Conservation (phyloP, 2,888 invertebrate species). For the Prosapia bicincta region DNA sequence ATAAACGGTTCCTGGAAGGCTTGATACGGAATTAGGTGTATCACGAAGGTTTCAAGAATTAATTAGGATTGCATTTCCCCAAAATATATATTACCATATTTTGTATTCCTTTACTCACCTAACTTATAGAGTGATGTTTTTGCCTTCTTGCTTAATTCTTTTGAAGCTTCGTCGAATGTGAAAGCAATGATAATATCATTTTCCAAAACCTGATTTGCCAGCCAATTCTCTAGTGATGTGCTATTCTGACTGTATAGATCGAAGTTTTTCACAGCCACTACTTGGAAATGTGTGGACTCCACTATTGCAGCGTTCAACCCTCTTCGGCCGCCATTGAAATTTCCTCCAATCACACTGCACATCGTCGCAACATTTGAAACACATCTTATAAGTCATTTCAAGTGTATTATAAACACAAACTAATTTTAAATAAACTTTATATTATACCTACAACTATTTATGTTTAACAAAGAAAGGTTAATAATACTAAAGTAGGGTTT, state of each 20-base stretch:
- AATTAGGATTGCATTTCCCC: too few species aligned
- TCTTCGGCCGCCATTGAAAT: conserved; percentile 51
- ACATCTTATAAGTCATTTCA: too few species aligned
- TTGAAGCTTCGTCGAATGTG: conserved; percentile 54
- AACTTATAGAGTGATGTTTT: conserved; percentile 50
- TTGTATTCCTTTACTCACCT: conserved; percentile 45
- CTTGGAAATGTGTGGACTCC: conserved; percentile 47
- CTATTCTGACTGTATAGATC: conserved; percentile 51
- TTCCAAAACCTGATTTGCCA: conserved; percentile 40
- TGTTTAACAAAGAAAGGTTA: too few species aligned
- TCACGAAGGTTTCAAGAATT: too few species aligned
- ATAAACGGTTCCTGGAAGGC: too few species aligned
- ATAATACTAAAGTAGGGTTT: conserved; percentile 39
- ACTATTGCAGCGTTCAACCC: conserved; percentile 53
- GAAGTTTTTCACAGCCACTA: conserved; percentile 49
- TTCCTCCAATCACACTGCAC: conserved; percentile 43
- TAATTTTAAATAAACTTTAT: too few species aligned
- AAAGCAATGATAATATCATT: conserved; percentile 53
- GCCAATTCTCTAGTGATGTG: conserved; percentile 42
- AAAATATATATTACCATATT: too few species aligned
- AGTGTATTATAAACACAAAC: too few species aligned
- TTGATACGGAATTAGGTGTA: too few species aligned
- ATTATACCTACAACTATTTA: too few species aligned
- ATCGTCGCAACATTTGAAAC: not conserved
- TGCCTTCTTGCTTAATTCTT: conserved; percentile 51